Evolutionary conservation across 2,797 vertebrate genomes (phyloP), one percentile per base, ranked within the genome.

Genomic region (Pipistrellus pygmaeus): DNA sequence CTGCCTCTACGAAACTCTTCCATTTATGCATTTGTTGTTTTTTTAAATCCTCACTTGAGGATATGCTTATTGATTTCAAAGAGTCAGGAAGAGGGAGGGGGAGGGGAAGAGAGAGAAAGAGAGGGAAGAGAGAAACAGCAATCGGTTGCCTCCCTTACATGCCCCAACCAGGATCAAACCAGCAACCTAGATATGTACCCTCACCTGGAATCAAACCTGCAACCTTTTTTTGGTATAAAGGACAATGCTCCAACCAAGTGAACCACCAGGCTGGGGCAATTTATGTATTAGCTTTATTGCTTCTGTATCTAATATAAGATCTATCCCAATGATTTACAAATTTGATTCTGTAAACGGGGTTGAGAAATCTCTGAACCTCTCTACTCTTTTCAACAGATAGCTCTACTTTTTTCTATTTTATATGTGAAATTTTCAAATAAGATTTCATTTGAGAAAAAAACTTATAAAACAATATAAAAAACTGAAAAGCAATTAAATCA

Each of bases 401-500:
- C 9, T 92, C 14, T 7, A 55, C 25, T 46, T 62, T 88, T 62
- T 85, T 66, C 71, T 83, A 85, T 15, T 51, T 44, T n/a, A 80
- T 44, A 55, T 48, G 62, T 72, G 38, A 55, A 66, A 55, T 71
- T 87, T 80, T 82, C 73, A 90, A 27, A 2, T 69, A 85, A 81
- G 32, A 85, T 86, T 84, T 88, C 9, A 84, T 46, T n/a, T 90
- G 68, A 82, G 72, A 78, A n/a, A n/a, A 32, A 38, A 27, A 60
- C 18, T 55, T 32, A 82, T 62, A 10, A 82, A 85, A 86, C 6
- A 69, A 71, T 13, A 76, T 8, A 66, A 80, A 86, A 71, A 41
- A 30, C 15, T 76, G 53, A 82, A 86, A 86, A 95, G 76, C n/a
- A 92, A 48, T 82, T 76, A 84, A 69, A 53, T 86, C 9, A 48